Evolutionary conservation across 1,140 invertebrate species (phyloP).

Genomic region (Caenorhabditis elegans): DNA sequence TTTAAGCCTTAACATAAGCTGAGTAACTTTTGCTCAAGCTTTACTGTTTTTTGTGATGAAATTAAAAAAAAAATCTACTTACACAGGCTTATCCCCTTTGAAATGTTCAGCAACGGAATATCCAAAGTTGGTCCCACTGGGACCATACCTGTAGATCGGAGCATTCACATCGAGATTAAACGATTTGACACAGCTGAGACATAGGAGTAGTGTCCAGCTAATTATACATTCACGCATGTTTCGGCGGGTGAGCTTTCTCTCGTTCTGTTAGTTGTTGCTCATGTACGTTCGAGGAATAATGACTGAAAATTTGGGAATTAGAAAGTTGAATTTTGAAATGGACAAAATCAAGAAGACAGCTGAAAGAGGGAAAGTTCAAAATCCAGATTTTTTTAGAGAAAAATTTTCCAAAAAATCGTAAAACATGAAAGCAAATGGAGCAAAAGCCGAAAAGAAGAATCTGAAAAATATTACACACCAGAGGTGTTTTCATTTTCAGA

Average conservation of each 20-base stretch:
- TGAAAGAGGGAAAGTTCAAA: not conserved
- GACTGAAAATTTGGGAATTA: not conserved
- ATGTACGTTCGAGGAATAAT: not conserved
- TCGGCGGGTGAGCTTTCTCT: not conserved
- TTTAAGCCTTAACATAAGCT: too few relatives aligned
- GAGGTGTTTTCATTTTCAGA: not conserved
- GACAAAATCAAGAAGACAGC: not conserved
- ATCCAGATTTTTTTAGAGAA: not conserved
- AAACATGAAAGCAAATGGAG: not conserved
- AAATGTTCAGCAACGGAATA: constrained; percentile 45
- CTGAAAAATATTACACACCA: not conserved
- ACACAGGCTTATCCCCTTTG: constrained; percentile 37
- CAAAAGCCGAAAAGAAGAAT: not conserved
- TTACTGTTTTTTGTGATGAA: too few relatives aligned
- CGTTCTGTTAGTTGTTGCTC: not conserved
- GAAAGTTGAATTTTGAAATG: too few relatives aligned
- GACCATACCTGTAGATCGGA: constrained; percentile 44
- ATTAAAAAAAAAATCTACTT: too few relatives aligned
- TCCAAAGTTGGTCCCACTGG: constrained; percentile 36
- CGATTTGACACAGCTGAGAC: constrained; percentile 9
- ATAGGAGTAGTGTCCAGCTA: not conserved
- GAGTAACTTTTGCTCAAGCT: too few relatives aligned
- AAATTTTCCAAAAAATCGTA: too few relatives aligned
- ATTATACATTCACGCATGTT: not conserved
- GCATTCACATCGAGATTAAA: constrained; percentile 42